Base-by-base conservation (phyloP, 2,113 vertebrate genomes). In the Puma concolor region DNA sequence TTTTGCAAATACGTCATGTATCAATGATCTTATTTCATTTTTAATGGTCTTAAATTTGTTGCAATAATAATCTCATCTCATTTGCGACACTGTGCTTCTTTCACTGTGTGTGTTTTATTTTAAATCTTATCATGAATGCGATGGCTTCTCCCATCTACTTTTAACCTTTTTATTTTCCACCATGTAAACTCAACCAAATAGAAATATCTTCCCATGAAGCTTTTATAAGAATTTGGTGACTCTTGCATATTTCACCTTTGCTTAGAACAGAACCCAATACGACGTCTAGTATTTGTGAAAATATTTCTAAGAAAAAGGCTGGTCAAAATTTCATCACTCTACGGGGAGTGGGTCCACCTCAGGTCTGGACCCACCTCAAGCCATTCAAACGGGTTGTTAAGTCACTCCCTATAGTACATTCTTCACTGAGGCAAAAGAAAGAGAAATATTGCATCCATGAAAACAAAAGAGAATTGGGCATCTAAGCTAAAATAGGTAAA, bases 341-440 rank as follows among this genome's bases (percentile, higher is more conserved):
- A 19, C 2, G 15, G 17, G 6, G 1, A 7, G 48, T 31, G 8
- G 14, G 21, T 1, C 4, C 33, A 19, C 41, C 0, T 7, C 38
- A 36, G 29, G 1, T 5, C 14, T 4, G 25, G 15, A 48, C n/a
- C n/a, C 17, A 8, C 21, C 44, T 44, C 44, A 66, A 5, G 0
- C 12, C 31, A 0, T 13, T 71, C 76, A 4, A 7, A 15, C 21
- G 12, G 52, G 13, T 7, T 10, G 52, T 16, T 54, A 14, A 31
- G 12, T 72, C 6, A 3, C 33, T 50, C 52, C 17, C 31, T 64
- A 21, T 69, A 71, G 23, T 29, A 23, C 41, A 14, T 19, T 66
- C 4, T 29, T 21, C 76, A 50, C 44, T 33, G 36, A 76, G 33
- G 10, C 17, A 38, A 48, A 81, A 82, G 41, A 4, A 50, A 64